A percentile compares a stretch with the other conserved stretches of the same genome.
These are phyloP conservation scores for Triplophysa bombifrons DNA, from an alignment of 2,797 vertebrate species.

Conservation along the genomic window DNA sequence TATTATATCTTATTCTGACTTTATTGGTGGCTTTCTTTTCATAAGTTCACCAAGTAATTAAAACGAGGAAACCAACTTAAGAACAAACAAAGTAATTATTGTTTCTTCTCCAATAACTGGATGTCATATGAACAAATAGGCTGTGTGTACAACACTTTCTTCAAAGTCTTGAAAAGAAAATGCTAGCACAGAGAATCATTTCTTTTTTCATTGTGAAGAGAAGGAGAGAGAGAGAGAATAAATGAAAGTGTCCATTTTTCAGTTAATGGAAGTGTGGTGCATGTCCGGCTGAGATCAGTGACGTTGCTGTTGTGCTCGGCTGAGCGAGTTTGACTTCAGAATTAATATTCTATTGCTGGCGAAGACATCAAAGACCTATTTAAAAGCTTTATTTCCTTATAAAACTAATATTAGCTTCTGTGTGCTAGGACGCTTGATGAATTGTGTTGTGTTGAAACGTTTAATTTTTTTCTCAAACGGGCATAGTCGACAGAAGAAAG, in stretches of 20 bases:
- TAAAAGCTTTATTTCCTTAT: slow-evolving; percentile 47
- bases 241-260: slow-evolving; percentile 32
- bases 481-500: slow-evolving; percentile 4
- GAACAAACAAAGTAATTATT: background rate
- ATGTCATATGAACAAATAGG: slow-evolving; percentile 28
- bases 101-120: slow-evolving; percentile 8
- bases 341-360: slow-evolving; percentile 23
- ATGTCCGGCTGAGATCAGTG: slow-evolving; percentile 20
- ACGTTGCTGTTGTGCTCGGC: slow-evolving; percentile 49
- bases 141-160: background rate
- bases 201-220: slow-evolving; percentile 17
- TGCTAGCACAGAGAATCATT: slow-evolving; percentile 26
- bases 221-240: slow-evolving; percentile 11
- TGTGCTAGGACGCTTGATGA: slow-evolving; percentile 1
- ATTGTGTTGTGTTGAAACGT: slow-evolving; percentile 13
- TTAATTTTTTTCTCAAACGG: slow-evolving; percentile 5
- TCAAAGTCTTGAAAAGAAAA: slow-evolving; percentile 11
- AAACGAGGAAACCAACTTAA: slow-evolving; percentile 27
- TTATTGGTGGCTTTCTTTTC: slow-evolving; percentile 38
- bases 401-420: slow-evolving; percentile 36
- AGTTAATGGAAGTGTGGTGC: slow-evolving; percentile 35
- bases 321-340: slow-evolving; percentile 59
- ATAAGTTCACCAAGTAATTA: slow-evolving; percentile 44
- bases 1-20: background rate
- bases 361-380: slow-evolving; percentile 35